These are phyloP conservation scores for Sebastes paucispinis DNA, from an alignment of 2,797 vertebrate genomes.

Conservation along the genomic window DNA sequence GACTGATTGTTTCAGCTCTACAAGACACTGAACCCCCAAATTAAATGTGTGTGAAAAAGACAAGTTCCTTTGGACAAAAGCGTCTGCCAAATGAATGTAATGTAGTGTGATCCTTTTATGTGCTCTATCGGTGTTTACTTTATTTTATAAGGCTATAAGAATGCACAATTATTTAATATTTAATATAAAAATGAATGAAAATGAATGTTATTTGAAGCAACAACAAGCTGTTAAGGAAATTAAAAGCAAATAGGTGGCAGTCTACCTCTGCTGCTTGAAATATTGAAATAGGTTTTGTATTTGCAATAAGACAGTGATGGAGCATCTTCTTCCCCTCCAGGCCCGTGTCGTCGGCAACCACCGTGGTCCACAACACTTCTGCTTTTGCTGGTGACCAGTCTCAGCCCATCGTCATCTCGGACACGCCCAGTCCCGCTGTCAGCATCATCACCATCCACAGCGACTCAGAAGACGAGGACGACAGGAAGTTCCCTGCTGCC, in stretches of 20 bases:
- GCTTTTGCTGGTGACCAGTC: conserved; percentile 84
- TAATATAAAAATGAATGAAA: background rate
- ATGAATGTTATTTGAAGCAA: background rate
- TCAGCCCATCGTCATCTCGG: conserved; percentile 96
- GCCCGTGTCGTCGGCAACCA: conserved; percentile 80
- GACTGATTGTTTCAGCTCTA: too few relatives aligned
- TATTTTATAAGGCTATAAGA: background rate
- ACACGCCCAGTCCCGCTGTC: conserved; percentile 95
- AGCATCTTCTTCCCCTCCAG: conserved; percentile 66
- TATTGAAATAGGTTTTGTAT: background rate
- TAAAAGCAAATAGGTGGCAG: background rate
- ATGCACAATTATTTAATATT: background rate
- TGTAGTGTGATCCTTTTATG: background rate
- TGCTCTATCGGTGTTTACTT: background rate
- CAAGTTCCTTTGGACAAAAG: background rate
- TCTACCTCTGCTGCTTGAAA: background rate
- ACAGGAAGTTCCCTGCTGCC: conserved; percentile 89
- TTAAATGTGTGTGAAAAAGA: accelerated
- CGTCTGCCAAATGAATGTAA: background rate
- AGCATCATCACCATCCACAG: conserved; percentile 99
- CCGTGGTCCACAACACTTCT: conserved; percentile 83
- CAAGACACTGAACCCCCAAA: background rate
- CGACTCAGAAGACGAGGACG: conserved; percentile 97
- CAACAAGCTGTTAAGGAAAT: background rate
- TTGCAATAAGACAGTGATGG: background rate